A percentile compares a stretch with the other conserved stretches of the same genome.
Evolutionary conservation across 2,888 invertebrate genomes (phyloP).

Genomic region (Chrysolina americana): DNA sequence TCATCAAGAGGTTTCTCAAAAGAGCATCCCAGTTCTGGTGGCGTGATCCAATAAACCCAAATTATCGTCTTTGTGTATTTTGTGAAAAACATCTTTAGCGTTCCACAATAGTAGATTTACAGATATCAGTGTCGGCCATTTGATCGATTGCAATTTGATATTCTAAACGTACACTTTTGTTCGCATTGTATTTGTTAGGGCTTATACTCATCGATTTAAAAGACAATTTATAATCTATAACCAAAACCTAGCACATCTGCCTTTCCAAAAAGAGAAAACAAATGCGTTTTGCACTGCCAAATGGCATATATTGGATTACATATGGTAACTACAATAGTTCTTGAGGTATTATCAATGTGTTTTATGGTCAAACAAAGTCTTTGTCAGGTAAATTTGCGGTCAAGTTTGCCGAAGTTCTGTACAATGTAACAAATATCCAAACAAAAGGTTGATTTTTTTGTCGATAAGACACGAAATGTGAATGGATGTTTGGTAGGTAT

Average conservation of each 20-base stretch:
- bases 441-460: conserved; percentile 3
- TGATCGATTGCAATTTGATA: conserved; percentile 60
- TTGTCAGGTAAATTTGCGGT: conserved; percentile 39
- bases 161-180: conserved; percentile 49
- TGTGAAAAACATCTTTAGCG: conserved; percentile 46
- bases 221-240: conserved; percentile 50
- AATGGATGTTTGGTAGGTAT: too few relatives aligned
- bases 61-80: conserved; percentile 44
- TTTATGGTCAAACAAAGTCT: conserved; percentile 48
- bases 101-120: conserved; percentile 54
- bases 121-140: conserved; percentile 56
- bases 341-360: conserved; percentile 35
- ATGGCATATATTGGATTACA: conserved; percentile 55
- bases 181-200: conserved; percentile 43
- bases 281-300: conserved; percentile 52
- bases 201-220: conserved; percentile 49
- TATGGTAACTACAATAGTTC: conserved; percentile 51
- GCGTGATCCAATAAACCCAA: conserved; percentile 51
- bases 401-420: conserved; percentile 23
- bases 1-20: conserved; percentile 24
- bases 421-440: neutral
- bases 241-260: conserved; percentile 50
- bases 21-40: conserved; percentile 38
- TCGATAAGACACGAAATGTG: neutral
- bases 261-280: conserved; percentile 51